Conservation (phyloP, 2,888 invertebrate genomes). For the Amaurobius ferox region DNA sequence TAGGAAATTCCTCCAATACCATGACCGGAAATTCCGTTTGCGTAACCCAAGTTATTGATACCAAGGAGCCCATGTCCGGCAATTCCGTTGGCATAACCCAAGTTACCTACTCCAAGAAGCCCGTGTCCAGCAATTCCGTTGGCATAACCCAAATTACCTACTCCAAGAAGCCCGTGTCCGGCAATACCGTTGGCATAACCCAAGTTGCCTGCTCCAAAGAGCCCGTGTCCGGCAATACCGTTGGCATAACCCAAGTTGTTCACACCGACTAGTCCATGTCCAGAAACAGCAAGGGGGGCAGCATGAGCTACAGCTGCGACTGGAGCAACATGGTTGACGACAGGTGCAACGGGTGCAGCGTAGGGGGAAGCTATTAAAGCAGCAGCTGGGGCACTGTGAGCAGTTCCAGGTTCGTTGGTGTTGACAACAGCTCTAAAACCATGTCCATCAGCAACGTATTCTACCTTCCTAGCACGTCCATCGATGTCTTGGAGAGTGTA, state of each 20-base stretch:
- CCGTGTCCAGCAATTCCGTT: constrained; percentile 1
- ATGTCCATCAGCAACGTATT: background rate
- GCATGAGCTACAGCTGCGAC: constrained; percentile 25
- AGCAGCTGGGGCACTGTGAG: background rate
- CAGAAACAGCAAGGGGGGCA: constrained; percentile 18
- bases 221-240: background rate
- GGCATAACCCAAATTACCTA: background rate
- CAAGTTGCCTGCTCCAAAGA: background rate
- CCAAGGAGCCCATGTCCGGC: background rate
- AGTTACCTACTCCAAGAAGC: background rate
- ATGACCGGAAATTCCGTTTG: too few species aligned
- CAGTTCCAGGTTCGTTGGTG: background rate
- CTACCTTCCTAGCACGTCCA: background rate
- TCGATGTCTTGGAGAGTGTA: background rate
- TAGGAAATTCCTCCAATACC: background rate
- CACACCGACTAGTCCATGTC: background rate
- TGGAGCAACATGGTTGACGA: constrained; percentile 39
- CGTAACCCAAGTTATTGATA: too few species aligned
- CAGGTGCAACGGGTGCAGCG: constrained; percentile 1
- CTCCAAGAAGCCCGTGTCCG: background rate
- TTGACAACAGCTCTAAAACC: background rate
- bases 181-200: background rate
- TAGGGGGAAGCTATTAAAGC: too few species aligned
- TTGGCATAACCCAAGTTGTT: background rate
- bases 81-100: background rate